phyloP scores from a whole-genome alignment of 1,140 invertebrate genomes.

The Sinella curviseta region DNA sequence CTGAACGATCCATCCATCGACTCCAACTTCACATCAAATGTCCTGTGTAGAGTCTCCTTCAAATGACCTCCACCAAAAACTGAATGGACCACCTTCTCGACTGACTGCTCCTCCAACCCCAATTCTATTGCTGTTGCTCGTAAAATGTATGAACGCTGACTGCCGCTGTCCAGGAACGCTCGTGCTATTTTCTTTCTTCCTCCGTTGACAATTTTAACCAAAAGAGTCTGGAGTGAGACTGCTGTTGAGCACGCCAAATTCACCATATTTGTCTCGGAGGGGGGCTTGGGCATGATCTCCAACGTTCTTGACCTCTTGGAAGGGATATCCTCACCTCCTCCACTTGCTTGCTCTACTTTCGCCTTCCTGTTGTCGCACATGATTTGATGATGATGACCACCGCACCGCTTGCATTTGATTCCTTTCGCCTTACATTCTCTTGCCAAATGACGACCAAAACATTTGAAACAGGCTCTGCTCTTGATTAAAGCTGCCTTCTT shows the following conservation, averaged over 20 bases:
- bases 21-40: background rate
- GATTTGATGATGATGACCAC: background rate
- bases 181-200: background rate
- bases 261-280: background rate
- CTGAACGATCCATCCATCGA: background rate
- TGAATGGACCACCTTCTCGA: background rate
- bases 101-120: background rate
- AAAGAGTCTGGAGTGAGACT: background rate
- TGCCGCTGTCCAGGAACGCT: background rate
- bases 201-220: too few relatives aligned
- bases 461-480: too few relatives aligned
- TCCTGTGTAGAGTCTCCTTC: background rate
- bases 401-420: background rate
- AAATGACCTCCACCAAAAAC: background rate
- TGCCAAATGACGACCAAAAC: background rate
- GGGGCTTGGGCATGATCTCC: background rate
- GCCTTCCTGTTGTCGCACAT: background rate
- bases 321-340: too few relatives aligned
- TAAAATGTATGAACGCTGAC: background rate
- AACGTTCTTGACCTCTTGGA: background rate
- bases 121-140: background rate
- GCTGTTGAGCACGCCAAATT: background rate
- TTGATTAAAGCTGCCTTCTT: too few relatives aligned
- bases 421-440: background rate
- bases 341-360: background rate